Base-by-base conservation (phyloP, 2,888 invertebrate species). In the Drosophila multiciliata region DNA sequence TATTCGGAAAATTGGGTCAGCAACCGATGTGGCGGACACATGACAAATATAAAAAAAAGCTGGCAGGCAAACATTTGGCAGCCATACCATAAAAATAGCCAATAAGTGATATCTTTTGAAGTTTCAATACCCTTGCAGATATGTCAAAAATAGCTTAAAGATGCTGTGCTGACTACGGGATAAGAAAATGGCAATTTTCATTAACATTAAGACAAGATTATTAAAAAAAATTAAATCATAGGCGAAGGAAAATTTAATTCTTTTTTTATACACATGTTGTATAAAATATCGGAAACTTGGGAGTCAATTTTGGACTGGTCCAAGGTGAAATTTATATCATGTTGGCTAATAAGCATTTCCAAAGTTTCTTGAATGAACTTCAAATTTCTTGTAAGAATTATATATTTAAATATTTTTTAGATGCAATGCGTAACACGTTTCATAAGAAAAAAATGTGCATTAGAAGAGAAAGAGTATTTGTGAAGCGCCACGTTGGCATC, bases 1-100 rank as follows among this genome's bases (percentile, higher is more conserved):
- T 7, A 4, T 12, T 62, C 23, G 26, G 9, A 53, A 74, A 85
- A 82, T 83, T 87, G 83, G 84, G 84, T 84, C 90, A 89, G 73
- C 73, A 84, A 75, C 75, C 79, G 82, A 70, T 81, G 72, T 58
- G 74, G 55, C 65, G 69, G 78, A 66, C 68, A 80, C 81, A 83
- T 29, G n/a, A 26, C 11, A 36, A 17, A 23, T 49, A 55, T 26
- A 38, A 12, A 26, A 15, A 66, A 40, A 58, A 62, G 67, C 58
- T 58, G 58, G 42, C 58, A 69, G 54, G 60, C 78, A 82, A 84
- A 82, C 73, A 78, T 78, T 84, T 78, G 70, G 70, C 87, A 75
- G 63, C 60, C 49, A 23, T 32, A 67, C 42, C 59, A 54, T 59
- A 35, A 62, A 54, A 55, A n/a, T 52, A 29, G 42, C 26, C 26